These are phyloP conservation scores for Himalopsyche anomala DNA, from an alignment of 2,888 invertebrate genomes.

Conservation along the genomic window DNA sequence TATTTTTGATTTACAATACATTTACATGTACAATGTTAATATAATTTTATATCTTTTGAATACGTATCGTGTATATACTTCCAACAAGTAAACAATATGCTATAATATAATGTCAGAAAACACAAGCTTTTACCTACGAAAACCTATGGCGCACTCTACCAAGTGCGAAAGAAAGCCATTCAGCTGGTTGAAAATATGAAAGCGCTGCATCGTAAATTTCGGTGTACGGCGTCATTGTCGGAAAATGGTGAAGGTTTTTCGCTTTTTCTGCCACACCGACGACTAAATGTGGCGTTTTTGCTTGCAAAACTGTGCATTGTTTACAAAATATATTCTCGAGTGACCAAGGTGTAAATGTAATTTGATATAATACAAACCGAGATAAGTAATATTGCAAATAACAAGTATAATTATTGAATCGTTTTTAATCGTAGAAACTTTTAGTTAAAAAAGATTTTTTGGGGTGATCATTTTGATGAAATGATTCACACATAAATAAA, in stretches of 20 bases:
- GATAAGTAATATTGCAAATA: too few species aligned
- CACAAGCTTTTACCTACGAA: conserved; percentile 7
- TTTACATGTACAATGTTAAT: neutral
- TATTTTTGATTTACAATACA: too few species aligned
- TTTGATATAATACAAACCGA: neutral
- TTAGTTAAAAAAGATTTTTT: too few species aligned
- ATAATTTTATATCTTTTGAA: neutral
- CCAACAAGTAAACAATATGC: neutral
- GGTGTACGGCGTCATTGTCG: conserved; percentile 23
- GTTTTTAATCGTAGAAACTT: too few species aligned
- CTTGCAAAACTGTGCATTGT: conserved; percentile 13
- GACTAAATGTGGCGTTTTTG: neutral
- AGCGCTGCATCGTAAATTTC: conserved; percentile 6
- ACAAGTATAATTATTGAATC: too few species aligned
- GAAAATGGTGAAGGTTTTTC: neutral
- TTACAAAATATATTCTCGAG: conserved; percentile 2
- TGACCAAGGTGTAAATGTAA: neutral
- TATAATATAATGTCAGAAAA: neutral
- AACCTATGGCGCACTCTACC: conserved; percentile 10
- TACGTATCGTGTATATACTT: neutral
- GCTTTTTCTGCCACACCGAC: conserved; percentile 7
- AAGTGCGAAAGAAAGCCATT: conserved; percentile 28
- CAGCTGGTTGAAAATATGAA: conserved; percentile 39
- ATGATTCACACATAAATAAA: too few species aligned
- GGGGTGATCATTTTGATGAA: too few species aligned